A percentile compares a stretch with the other conserved stretches of the same genome.
Conservation (phyloP, 1,140 invertebrate species). For the Zaprionus tsacasi region DNA sequence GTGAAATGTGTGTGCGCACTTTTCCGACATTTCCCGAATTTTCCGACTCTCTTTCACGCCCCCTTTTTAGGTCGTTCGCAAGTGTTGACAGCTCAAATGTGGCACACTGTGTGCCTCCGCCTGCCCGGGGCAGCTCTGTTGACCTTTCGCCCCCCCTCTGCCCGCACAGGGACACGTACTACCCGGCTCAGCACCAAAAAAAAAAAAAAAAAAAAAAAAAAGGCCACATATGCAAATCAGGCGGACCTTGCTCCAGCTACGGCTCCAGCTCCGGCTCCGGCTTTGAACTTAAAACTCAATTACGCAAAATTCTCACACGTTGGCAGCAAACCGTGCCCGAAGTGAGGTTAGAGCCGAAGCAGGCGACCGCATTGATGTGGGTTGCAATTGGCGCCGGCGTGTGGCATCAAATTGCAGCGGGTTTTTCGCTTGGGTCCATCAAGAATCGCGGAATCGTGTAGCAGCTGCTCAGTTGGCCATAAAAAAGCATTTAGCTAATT, state of each 20-base stretch:
- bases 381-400: slow-evolving; percentile 41
- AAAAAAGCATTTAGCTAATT: slow-evolving; percentile 80
- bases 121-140: slow-evolving; percentile 15
- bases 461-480: slow-evolving; percentile 50
- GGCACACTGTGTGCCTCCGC: slow-evolving; percentile 11
- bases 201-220: slow-evolving; percentile 7
- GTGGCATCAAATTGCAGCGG: slow-evolving; percentile 65
- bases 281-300: slow-evolving; percentile 82
- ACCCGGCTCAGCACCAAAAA: not conserved
- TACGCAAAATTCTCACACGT: slow-evolving; percentile 82
- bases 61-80: not conserved
- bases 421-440: slow-evolving; percentile 38
- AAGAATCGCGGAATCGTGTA: slow-evolving; percentile 14
- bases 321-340: slow-evolving; percentile 40
- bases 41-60: slow-evolving; percentile 6
- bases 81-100: slow-evolving; percentile 78
- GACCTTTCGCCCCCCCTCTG: not conserved
- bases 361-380: slow-evolving; percentile 60
- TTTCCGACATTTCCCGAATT: slow-evolving; percentile 15
- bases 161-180: not conserved
- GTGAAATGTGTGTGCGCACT: not conserved
- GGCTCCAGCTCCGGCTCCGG: slow-evolving; percentile 15
- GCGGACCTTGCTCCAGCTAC: slow-evolving; percentile 23
- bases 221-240: slow-evolving; percentile 74
- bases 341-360: too few relatives aligned